These are phyloP conservation scores for Danaus melanippus DNA, from an alignment of 1,140 invertebrate species.

Conservation along the genomic window DNA sequence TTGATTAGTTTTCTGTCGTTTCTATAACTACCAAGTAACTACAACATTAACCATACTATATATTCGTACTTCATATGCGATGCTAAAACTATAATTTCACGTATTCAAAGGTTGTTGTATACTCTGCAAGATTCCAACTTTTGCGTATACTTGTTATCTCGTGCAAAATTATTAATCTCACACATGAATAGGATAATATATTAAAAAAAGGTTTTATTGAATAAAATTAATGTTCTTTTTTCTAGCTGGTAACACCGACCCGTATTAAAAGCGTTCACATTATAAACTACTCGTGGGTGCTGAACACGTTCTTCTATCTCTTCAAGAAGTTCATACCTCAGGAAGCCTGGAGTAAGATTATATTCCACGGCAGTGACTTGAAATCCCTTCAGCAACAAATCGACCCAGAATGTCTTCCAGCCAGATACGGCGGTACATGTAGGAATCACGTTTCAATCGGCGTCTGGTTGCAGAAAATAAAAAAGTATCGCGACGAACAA, in stretches of 20 bases:
- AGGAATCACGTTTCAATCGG: conserved; percentile 21
- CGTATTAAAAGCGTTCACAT: conserved; percentile 82
- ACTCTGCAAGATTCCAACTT: too few species aligned
- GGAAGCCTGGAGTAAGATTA: conserved; percentile 74
- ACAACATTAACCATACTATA: too few species aligned
- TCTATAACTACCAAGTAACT: too few species aligned
- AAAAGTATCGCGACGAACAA: conserved; percentile 49
- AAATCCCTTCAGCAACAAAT: conserved; percentile 77
- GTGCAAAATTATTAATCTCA: too few species aligned
- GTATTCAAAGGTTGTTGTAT: too few species aligned
- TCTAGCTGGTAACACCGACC: conserved; percentile 77
- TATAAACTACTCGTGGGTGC: conserved; percentile 84
- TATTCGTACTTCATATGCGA: too few species aligned
- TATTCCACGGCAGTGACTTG: conserved; percentile 82
- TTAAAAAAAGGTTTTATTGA: too few species aligned
- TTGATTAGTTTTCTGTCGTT: too few species aligned
- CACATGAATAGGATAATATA: too few species aligned
- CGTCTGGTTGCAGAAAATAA: conserved; percentile 50
- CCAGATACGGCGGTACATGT: conserved; percentile 78
- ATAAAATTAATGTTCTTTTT: conserved; percentile 13
- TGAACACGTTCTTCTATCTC: conserved; percentile 83
- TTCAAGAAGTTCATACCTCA: conserved; percentile 85
- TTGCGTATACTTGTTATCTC: too few species aligned
- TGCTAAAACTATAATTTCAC: too few species aligned
- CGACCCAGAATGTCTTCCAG: conserved; percentile 76